Percentiles rank a stretch among this genome's conserved stretches.
Evolutionary conservation across 2,888 invertebrate genomes (phyloP).

Genomic region (Lithophane ornitopus): DNA sequence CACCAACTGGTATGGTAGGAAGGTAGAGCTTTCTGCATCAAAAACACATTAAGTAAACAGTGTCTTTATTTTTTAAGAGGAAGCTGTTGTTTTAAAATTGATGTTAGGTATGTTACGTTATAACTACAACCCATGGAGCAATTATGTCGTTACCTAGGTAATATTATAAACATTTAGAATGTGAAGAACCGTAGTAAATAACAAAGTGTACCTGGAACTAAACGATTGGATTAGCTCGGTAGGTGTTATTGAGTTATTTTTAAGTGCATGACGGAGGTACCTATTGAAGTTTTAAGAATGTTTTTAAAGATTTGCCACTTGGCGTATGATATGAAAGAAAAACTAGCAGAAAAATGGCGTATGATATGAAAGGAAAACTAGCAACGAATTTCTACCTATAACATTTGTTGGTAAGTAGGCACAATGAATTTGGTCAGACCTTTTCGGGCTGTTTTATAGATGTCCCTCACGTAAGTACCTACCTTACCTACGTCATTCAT

Average conservation of each 20-base stretch:
- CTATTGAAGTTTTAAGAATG: neutral
- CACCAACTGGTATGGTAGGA: neutral
- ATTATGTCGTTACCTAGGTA: neutral
- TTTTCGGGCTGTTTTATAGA: neutral
- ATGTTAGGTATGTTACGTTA: neutral
- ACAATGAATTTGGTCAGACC: neutral
- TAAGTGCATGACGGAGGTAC: conserved; percentile 1
- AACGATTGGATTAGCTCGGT: conserved; percentile 25
- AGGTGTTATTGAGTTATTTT: conserved; percentile 18
- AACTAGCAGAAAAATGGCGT: neutral
- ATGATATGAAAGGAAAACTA: neutral
- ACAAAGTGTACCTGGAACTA: conserved; percentile 37
- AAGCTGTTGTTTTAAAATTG: too few species aligned
- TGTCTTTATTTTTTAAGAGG: neutral
- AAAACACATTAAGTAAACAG: neutral
- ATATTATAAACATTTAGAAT: neutral
- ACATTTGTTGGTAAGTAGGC: too few species aligned
- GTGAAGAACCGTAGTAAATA: conserved; percentile 12
- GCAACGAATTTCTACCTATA: too few species aligned
- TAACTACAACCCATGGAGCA: neutral
- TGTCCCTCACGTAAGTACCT: neutral
- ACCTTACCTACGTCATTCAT: neutral
- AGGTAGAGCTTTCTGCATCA: neutral
- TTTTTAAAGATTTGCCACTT: neutral
- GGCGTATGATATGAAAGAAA: neutral